phyloP scores from a whole-genome alignment of 2,888 invertebrate genomes.

The Cephus rjabovi region DNA sequence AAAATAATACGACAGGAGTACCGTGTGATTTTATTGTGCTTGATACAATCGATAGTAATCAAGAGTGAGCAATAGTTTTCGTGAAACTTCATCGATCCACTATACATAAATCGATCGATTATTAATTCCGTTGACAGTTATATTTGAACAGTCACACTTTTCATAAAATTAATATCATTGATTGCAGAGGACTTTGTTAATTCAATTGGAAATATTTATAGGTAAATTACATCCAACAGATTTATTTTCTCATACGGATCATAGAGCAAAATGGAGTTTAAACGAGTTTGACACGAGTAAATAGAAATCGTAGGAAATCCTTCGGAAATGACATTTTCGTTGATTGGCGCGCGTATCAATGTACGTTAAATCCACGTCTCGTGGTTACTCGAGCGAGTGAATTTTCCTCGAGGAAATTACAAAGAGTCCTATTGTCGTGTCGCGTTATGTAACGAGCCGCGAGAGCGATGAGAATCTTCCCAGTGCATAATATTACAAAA shows the following conservation, averaged over 20 bases:
- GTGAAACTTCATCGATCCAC: neutral
- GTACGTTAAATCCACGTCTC: neutral
- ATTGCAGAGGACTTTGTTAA: neutral
- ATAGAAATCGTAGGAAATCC: neutral
- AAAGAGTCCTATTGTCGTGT: slow-evolving; percentile 42
- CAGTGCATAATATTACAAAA: slow-evolving; percentile 24
- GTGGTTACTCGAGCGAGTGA: slow-evolving; percentile 14
- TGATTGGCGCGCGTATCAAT: neutral
- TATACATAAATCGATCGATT: neutral
- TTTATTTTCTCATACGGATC: neutral
- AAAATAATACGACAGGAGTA: neutral
- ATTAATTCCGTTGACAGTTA: neutral
- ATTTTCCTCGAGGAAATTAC: slow-evolving; percentile 49
- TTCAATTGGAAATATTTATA: neutral
- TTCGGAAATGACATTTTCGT: neutral
- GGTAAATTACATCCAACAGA: neutral
- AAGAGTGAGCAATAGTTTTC: neutral
- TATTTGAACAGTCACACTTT: neutral
- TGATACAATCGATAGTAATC: neutral
- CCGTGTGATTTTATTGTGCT: neutral
- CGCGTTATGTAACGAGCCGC: slow-evolving; percentile 40
- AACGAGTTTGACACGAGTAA: neutral
- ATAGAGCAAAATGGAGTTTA: neutral
- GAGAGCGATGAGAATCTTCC: slow-evolving; percentile 50
- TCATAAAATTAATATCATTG: neutral